These are phyloP conservation scores for Rhyacophila brunnea DNA, from an alignment of 1,140 invertebrate species.

Conservation along the genomic window DNA sequence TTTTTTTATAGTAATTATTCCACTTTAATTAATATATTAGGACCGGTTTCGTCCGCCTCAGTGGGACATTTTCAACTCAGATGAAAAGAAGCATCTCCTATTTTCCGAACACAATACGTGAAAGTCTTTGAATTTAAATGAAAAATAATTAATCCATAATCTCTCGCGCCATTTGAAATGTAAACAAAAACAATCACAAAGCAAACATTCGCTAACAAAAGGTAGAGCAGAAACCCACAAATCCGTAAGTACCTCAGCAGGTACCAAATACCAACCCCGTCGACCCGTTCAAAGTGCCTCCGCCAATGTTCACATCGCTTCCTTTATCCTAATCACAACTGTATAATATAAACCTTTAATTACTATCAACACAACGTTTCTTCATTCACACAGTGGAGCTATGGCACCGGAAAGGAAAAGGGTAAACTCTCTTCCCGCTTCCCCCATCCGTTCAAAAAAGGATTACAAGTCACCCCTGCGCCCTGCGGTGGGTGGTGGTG, in stretches of 20 bases:
- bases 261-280: not conserved
- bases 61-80: no score
- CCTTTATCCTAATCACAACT: conserved; percentile 35
- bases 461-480: conserved; percentile 29
- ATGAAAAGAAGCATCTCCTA: no score
- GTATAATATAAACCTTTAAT: conserved; percentile 52
- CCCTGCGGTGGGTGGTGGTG: conserved; percentile 3
- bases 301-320: conserved; percentile 33
- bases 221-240: conserved; percentile 27
- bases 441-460: conserved; percentile 34
- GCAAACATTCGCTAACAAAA: conserved; percentile 31
- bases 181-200: conserved; percentile 37
- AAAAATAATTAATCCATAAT: conserved; percentile 35
- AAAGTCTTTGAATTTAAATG: conserved; percentile 21
- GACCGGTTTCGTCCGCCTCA: no score
- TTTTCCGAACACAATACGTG: conserved; percentile 8
- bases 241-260: conserved; percentile 8
- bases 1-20: no score
- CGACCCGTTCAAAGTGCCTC: conserved; percentile 9
- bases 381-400: conserved; percentile 36
- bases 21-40: no score
- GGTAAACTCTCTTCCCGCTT: conserved; percentile 33
- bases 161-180: conserved; percentile 34
- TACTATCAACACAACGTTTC: conserved; percentile 57
- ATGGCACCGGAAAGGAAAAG: conserved; percentile 46